These are phyloP conservation scores for Cephalopterus ornatus DNA, from an alignment of 2,113 vertebrate genomes.

Conservation along the genomic window DNA sequence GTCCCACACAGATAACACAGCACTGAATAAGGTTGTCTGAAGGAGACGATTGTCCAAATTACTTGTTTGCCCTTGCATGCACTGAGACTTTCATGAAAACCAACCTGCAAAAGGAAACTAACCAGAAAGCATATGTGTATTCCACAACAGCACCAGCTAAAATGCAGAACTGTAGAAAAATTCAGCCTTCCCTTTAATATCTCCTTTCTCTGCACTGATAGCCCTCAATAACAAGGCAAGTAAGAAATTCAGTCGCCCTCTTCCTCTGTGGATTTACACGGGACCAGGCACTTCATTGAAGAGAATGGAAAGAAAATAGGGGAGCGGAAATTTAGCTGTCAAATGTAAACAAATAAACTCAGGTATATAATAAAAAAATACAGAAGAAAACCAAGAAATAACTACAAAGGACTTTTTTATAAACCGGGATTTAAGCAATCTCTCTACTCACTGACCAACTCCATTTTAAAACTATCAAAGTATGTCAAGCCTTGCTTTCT, in stretches of 20 bases:
- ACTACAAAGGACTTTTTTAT: not conserved
- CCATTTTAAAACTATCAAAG: not conserved
- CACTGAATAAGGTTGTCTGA: not conserved
- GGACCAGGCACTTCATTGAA: not conserved
- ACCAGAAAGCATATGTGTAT: not conserved
- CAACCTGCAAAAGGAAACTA: not conserved
- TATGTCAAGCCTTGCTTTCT: not conserved
- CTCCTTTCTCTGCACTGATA: not conserved
- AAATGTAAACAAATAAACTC: not conserved
- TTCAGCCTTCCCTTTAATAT: not conserved
- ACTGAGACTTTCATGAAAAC: not conserved
- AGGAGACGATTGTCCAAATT: not conserved
- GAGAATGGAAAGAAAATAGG: not conserved
- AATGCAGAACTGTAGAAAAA: not conserved
- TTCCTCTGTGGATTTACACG: not conserved
- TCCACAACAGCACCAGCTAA: not conserved
- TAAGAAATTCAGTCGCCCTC: not conserved
- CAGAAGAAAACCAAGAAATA: not conserved
- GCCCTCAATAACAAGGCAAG: not conserved
- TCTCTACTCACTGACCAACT: not conserved
- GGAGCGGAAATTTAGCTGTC: not conserved
- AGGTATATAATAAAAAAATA: not conserved
- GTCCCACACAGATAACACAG: not conserved
- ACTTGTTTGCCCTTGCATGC: not conserved
- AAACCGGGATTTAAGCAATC: not conserved